phyloP scores from a whole-genome alignment of 1,140 invertebrate genomes.

The Chymomyza costata region DNA sequence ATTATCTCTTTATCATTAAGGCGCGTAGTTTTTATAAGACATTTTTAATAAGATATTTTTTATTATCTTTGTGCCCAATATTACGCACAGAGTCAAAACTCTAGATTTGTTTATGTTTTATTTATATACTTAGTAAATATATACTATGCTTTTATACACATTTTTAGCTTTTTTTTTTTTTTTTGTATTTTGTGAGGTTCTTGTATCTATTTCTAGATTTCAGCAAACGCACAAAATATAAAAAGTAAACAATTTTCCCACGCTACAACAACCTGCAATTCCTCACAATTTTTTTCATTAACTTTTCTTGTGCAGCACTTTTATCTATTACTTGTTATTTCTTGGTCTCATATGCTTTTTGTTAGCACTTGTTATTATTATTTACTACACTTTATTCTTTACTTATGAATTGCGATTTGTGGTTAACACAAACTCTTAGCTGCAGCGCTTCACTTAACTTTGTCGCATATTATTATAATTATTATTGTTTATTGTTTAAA shows the following conservation, averaged over 20 bases:
- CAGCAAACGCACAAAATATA: conserved; percentile 2
- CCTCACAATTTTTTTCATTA: conserved; percentile 41
- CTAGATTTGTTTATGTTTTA: too few species aligned
- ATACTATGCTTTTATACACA: too few species aligned
- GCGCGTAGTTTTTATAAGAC: too few species aligned
- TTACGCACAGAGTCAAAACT: too few species aligned
- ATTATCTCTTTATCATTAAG: too few species aligned
- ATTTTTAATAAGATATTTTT: too few species aligned
- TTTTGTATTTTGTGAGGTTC: conserved; percentile 14
- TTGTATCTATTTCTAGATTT: conserved; percentile 26
- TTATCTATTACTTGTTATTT: conserved; percentile 1
- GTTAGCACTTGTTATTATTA: conserved; percentile 24
- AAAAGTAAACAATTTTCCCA: conserved; percentile 57
- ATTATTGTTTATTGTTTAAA: conserved; percentile 26
- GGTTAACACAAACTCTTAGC: conserved; percentile 35
- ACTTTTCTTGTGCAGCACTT: conserved; percentile 30
- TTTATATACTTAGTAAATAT: too few species aligned
- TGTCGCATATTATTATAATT: conserved; percentile 52
- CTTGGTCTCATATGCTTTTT: conserved; percentile 24
- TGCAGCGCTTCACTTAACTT: conserved; percentile 24
- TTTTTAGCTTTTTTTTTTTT: conserved; percentile 9
- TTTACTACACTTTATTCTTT: conserved; percentile 29
- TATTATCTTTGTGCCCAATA: too few species aligned
- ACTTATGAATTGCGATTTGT: conserved; percentile 8
- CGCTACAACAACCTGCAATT: conserved; percentile 42